phyloP scores from a whole-genome alignment of 2,888 invertebrate species.

The Scrobipalpa atriplicella region DNA sequence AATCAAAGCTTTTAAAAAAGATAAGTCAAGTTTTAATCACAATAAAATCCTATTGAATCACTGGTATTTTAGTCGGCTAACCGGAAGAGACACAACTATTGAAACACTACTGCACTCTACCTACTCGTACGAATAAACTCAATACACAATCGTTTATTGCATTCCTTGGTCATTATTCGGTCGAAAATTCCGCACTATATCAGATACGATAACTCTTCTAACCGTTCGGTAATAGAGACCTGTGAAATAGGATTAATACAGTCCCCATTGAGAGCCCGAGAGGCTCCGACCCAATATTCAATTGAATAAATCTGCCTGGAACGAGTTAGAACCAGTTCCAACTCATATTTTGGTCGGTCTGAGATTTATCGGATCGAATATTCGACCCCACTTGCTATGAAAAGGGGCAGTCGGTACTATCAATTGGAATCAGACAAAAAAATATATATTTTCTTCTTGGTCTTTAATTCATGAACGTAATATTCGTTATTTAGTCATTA shows the following conservation, averaged over 20 bases:
- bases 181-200: neutral
- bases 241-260: constrained; percentile 25
- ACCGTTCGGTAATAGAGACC: constrained; percentile 24
- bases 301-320: constrained; percentile 28
- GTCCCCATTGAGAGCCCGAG: constrained; percentile 25
- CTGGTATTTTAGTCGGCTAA: too few species aligned
- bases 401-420: neutral
- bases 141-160: neutral
- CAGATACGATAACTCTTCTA: constrained; percentile 20
- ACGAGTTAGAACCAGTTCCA: constrained; percentile 20
- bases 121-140: too few species aligned
- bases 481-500: too few species aligned
- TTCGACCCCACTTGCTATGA: constrained; percentile 22
- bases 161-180: neutral
- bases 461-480: too few species aligned
- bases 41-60: too few species aligned
- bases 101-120: neutral
- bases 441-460: too few species aligned
- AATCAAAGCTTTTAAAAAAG: too few species aligned
- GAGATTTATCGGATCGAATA: constrained; percentile 28
- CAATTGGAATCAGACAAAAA: too few species aligned
- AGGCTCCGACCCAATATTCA: constrained; percentile 28
- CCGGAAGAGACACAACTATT: too few species aligned
- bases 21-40: too few species aligned
- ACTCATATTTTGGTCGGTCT: constrained; percentile 25